Evolutionary conservation across 2,888 invertebrate species (phyloP), one percentile per base, ranked within the genome.

Genomic region (Tethea ocularis): DNA sequence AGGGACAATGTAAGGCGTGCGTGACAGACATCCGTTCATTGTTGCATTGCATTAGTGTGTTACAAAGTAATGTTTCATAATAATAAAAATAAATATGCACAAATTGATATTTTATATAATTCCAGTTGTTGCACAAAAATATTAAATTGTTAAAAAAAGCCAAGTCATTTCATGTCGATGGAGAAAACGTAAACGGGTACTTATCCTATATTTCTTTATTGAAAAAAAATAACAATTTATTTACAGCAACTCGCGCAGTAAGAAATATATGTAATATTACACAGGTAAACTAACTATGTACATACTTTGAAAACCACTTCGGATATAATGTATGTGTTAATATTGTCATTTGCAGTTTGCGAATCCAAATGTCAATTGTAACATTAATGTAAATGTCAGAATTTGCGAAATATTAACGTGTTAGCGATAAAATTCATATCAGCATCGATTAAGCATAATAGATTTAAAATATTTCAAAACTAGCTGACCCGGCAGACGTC

Each of bases 11-110:
- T 65, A 62, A 63, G 66, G 68, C 61, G 65, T 61, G 72, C 74
- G 74, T 66, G 75, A 66, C 77, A 75, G 72, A 83, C 86, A 85
- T 86, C 86, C 86, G 86, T 73, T 78, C 79, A 87, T 87, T 87
- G 86, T 86, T 72, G 58, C 66, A 57, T 60, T 60, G 57, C n/a
- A 57, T 54, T 38, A 53, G 46, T 17, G 13, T 17, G 13, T 10
- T 33, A 33, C 33, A 20, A 54, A 54, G 54, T 33, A 54, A 17
- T 20, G 20, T 1, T 7, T n/a, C 38, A 38, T 38, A n/a, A n/a
- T 38, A 38, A 38, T 46, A 10, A 20, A 2, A 41, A 10, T 10
- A 46, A 20, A 46, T 46, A 20, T 46, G 33, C 4, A 33, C 33
- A 13, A 33, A 33, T 33, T 33, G 20, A 46, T 5, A n/a, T 38